Evolutionary conservation across 2,888 invertebrate species (phyloP).

Genomic region (Cosmia trapezina): DNA sequence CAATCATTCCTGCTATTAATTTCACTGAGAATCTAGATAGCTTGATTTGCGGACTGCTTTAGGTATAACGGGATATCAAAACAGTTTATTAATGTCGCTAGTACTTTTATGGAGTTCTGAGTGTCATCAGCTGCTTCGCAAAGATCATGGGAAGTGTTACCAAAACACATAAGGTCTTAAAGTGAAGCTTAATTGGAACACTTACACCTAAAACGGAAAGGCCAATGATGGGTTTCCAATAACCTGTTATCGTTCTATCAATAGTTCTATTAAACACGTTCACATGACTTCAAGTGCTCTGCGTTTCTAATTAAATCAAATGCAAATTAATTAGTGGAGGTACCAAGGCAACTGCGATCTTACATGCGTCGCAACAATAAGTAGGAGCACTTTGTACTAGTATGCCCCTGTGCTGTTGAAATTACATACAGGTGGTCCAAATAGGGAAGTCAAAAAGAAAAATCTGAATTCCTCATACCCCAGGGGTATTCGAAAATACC

Average conservation of each 20-base stretch:
- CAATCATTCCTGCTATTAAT: constrained; percentile 38
- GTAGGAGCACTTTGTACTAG: constrained; percentile 33
- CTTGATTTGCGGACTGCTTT: constrained; percentile 36
- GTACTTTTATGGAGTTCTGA: not conserved
- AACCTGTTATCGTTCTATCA: constrained; percentile 22
- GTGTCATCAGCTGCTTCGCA: constrained; percentile 10
- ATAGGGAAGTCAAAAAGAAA: too few species aligned
- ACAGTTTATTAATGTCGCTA: constrained; percentile 4
- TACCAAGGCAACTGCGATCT: constrained; percentile 51
- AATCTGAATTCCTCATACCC: too few species aligned
- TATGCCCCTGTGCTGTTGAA: constrained; percentile 60
- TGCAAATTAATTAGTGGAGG: constrained; percentile 55
- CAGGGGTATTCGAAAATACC: too few species aligned
- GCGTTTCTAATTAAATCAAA: constrained; percentile 55
- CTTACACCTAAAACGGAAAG: not conserved
- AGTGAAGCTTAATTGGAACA: constrained; percentile 4
- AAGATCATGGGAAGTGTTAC: not conserved
- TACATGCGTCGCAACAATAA: constrained; percentile 46
- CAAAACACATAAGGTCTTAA: not conserved
- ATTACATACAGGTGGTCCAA: constrained; percentile 5
- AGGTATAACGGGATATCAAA: constrained; percentile 27
- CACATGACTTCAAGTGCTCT: constrained; percentile 31
- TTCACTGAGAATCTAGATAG: constrained; percentile 41
- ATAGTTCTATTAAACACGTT: constrained; percentile 17
- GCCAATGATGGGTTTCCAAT: constrained; percentile 24